phyloP scores from a whole-genome alignment of 2,888 invertebrate species.

The Platynereis dumerilii region DNA sequence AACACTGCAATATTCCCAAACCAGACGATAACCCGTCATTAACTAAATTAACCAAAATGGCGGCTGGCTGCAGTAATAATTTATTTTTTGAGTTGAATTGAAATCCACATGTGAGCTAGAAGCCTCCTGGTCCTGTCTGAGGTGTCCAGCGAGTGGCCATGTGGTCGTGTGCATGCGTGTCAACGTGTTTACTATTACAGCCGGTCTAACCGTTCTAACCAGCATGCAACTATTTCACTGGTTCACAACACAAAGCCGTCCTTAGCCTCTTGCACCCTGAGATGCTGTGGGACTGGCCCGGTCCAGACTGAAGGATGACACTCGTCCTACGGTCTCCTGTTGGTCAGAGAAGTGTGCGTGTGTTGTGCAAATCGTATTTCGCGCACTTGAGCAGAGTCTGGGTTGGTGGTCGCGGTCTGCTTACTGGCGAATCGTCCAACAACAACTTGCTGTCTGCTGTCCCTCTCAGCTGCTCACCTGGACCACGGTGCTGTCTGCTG shows the following conservation, averaged over 20 bases:
- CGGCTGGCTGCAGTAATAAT: slow-evolving; percentile 32
- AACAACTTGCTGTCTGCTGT: no score
- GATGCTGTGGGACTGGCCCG: no score
- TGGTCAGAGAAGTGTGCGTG: background rate
- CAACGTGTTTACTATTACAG: slow-evolving; percentile 5
- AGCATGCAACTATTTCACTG: slow-evolving; percentile 1
- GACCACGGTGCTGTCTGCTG: background rate
- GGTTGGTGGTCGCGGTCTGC: no score
- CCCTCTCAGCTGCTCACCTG: background rate
- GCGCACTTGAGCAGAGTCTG: slow-evolving; percentile 11
- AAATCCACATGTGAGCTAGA: background rate
- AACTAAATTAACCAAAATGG: slow-evolving; percentile 41
- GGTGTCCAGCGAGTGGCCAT: no score
- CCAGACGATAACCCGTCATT: slow-evolving; percentile 34
- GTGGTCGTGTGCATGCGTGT: no score
- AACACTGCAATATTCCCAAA: slow-evolving; percentile 21
- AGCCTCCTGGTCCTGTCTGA: no score
- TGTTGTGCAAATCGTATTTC: slow-evolving; percentile 17
- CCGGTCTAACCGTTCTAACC: slow-evolving; percentile 7
- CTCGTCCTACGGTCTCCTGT: no score
- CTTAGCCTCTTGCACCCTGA: no score
- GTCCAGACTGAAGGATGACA: no score
- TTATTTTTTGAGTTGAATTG: slow-evolving; percentile 26
- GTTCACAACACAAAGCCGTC: background rate
- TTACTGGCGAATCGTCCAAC: no score